A percentile compares a stretch with the other conserved stretches of the same genome.
Conservation (phyloP, 2,113 vertebrate species). For the Tautogolabrus adspersus region DNA sequence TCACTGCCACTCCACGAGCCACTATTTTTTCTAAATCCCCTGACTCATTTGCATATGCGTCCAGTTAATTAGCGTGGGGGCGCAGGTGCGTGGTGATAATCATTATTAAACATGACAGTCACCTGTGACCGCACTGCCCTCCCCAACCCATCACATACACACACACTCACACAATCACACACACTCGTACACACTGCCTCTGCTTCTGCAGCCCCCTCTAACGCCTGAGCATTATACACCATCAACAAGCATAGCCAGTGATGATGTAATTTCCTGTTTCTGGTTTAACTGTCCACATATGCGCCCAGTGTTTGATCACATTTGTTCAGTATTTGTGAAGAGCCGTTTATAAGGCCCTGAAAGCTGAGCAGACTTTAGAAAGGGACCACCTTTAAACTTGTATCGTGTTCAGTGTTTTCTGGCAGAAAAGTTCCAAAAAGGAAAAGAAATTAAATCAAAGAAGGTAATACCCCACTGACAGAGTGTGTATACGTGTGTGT, state of each 20-base stretch:
- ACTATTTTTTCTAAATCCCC: slow-evolving; percentile 89
- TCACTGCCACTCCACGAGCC: slow-evolving; percentile 94
- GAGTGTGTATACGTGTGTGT: neutral
- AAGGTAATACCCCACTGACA: slow-evolving; percentile 20
- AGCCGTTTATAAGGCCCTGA: neutral
- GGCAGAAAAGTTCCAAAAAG: slow-evolving; percentile 16
- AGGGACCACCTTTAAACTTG: neutral
- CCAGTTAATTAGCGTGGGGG: slow-evolving; percentile 98
- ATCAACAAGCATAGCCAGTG: slow-evolving; percentile 11
- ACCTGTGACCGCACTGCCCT: slow-evolving; percentile 91
- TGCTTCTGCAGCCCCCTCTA: slow-evolving; percentile 35
- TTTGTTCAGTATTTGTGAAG: slow-evolving; percentile 1
- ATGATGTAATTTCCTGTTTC: slow-evolving; percentile 67
- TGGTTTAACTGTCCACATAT: slow-evolving; percentile 18
- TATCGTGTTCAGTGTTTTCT: slow-evolving; percentile 28
- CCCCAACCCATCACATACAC: slow-evolving; percentile 88
- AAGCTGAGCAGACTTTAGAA: neutral
- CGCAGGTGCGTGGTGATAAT: slow-evolving; percentile 99
- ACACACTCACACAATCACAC: slow-evolving; percentile 26
- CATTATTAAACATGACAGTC: slow-evolving; percentile 99
- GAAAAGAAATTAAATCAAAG: slow-evolving; percentile 35
- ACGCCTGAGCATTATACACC: slow-evolving; percentile 20
- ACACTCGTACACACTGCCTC: slow-evolving; percentile 66
- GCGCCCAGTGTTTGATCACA: slow-evolving; percentile 6
- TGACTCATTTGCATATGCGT: slow-evolving; percentile 98